A percentile compares a stretch with the other conserved stretches of the same genome.
Evolutionary conservation across 2,888 invertebrate species (phyloP).

Genomic region (Ceraclea dissimilis): DNA sequence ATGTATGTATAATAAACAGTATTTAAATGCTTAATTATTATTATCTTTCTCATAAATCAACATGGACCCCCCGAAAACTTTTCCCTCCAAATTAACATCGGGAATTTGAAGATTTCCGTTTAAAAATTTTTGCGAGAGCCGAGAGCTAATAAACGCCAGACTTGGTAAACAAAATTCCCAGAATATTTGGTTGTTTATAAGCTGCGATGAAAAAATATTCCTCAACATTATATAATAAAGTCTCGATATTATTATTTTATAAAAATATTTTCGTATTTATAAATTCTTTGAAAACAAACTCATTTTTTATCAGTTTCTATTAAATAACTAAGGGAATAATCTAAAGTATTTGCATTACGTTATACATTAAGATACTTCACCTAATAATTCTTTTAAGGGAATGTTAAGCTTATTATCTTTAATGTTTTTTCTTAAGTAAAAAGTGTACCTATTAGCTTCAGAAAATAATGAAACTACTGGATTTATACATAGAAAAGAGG

Average conservation of each 20-base stretch:
- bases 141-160: neutral
- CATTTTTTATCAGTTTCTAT: neutral
- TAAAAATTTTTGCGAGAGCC: constrained; percentile 9
- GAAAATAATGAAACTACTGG: too few relatives aligned
- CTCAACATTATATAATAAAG: neutral
- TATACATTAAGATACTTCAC: neutral
- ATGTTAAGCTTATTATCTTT: neutral
- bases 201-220: neutral
- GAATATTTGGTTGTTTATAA: neutral
- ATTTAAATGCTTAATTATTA: constrained; percentile 3
- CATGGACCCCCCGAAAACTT: constrained; percentile 17
- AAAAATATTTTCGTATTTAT: neutral
- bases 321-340: neutral
- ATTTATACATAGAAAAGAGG: too few relatives aligned
- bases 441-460: too few relatives aligned
- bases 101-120: constrained; percentile 22
- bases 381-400: neutral
- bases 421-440: neutral
- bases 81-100: constrained; percentile 23
- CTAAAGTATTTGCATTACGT: neutral
- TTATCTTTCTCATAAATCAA: constrained; percentile 23
- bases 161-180: neutral
- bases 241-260: neutral
- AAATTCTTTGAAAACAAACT: neutral
- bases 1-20: too few relatives aligned